phyloP scores from a whole-genome alignment of 1,140 invertebrate genomes.

The Bombus sibiricus region DNA sequence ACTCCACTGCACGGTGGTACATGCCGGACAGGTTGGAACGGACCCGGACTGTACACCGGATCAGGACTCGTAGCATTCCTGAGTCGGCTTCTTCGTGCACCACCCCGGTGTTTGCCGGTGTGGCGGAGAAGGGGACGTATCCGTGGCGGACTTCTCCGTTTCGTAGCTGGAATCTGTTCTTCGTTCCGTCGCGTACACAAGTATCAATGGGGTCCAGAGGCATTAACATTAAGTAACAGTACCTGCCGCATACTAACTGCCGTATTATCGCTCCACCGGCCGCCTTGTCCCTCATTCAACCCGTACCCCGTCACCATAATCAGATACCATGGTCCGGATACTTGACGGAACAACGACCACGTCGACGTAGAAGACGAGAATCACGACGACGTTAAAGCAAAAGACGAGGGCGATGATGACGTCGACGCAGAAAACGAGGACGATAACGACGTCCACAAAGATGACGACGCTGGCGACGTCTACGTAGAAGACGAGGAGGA shows the following conservation, averaged over 20 bases:
- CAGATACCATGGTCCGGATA: constrained; percentile 59
- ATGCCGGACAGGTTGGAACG: constrained; percentile 75
- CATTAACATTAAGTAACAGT: constrained; percentile 79
- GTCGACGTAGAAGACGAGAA: not conserved
- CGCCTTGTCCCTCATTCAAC: constrained; percentile 61
- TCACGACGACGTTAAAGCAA: not conserved
- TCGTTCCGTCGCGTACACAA: constrained; percentile 65
- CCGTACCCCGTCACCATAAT: constrained; percentile 64
- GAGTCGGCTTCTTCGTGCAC: constrained; percentile 73
- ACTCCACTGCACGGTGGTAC: constrained; percentile 58
- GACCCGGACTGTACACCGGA: constrained; percentile 69
- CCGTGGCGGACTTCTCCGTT: constrained; percentile 41
- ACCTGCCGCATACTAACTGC: constrained; percentile 77
- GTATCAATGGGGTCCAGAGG: constrained; percentile 74
- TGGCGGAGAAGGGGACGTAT: constrained; percentile 10
- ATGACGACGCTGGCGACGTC: not conserved
- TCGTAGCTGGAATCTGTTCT: constrained; percentile 74
- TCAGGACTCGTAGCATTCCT: constrained; percentile 74
- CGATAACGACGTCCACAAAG: too few relatives aligned
- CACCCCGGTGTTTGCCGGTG: constrained; percentile 55
- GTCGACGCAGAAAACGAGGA: not conserved
- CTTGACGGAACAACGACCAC: not conserved
- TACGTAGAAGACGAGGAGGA: not conserved
- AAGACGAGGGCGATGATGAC: not conserved
- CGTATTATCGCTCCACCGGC: constrained; percentile 73